Conservation (phyloP, 1,140 invertebrate genomes). For the Lepidostoma basale region DNA sequence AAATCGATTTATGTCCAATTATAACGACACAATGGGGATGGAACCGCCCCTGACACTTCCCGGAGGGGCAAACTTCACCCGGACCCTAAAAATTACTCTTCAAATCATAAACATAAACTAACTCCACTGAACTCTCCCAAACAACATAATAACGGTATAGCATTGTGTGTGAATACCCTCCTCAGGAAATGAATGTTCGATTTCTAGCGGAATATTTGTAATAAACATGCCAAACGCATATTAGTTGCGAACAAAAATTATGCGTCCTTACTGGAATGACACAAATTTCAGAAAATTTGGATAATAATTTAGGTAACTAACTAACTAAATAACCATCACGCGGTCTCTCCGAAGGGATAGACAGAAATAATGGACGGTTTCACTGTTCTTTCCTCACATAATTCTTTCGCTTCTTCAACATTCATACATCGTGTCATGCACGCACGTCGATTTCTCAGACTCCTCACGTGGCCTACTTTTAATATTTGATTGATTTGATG, state of each 20-base stretch:
- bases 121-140: background rate
- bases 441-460: too few species aligned
- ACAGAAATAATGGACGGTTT: too few species aligned
- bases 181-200: conserved; percentile 10
- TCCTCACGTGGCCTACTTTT: too few species aligned
- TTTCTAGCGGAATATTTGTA: background rate
- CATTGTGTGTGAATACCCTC: background rate
- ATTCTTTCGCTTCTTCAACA: too few species aligned
- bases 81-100: conserved; percentile 7
- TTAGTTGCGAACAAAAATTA: background rate
- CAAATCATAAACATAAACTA: conserved; percentile 21
- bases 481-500: too few species aligned
- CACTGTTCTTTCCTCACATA: too few species aligned
- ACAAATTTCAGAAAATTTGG: too few species aligned
- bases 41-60: conserved; percentile 35
- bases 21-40: conserved; percentile 42
- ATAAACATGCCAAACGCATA: conserved; percentile 5
- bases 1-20: conserved; percentile 42
- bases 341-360: too few species aligned
- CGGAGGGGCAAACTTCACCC: conserved; percentile 9
- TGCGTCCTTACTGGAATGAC: too few species aligned
- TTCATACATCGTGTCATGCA: too few species aligned
- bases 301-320: too few species aligned
- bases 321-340: too few species aligned
- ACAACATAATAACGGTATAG: background rate